A percentile compares a stretch with the other conserved stretches of the same genome.
These are phyloP conservation scores for Leptinotarsa defecta DNA, from an alignment of 1,140 invertebrate genomes.

Conservation along the genomic window DNA sequence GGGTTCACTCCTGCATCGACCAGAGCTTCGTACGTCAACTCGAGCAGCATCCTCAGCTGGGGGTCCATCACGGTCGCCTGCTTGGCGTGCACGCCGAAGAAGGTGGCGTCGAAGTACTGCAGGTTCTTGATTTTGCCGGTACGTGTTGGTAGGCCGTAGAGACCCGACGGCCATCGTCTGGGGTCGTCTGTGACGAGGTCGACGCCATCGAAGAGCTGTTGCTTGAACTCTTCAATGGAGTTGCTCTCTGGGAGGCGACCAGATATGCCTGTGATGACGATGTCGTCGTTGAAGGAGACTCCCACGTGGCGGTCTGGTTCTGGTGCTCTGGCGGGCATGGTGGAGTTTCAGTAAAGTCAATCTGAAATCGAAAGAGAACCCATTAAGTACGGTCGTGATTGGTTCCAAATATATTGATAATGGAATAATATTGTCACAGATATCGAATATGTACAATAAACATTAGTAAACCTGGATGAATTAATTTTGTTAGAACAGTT, in stretches of 20 bases:
- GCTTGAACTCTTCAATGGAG: slow-evolving; percentile 86
- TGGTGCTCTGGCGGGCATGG: slow-evolving; percentile 67
- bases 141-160: slow-evolving; percentile 82
- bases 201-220: slow-evolving; percentile 81
- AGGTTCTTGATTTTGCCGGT: slow-evolving; percentile 91
- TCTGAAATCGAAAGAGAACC: slow-evolving; percentile 13
- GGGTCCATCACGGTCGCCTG: slow-evolving; percentile 96
- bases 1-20: slow-evolving; percentile 92
- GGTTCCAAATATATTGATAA: too few species aligned
- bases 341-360: slow-evolving; percentile 33
- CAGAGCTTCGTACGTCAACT: slow-evolving; percentile 93
- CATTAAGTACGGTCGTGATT: too few species aligned
- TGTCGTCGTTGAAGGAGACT: slow-evolving; percentile 65
- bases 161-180: slow-evolving; percentile 75
- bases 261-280: slow-evolving; percentile 88
- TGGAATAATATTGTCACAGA: too few species aligned
- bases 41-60: slow-evolving; percentile 87
- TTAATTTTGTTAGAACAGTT: too few species aligned
- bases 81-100: slow-evolving; percentile 92
- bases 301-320: slow-evolving; percentile 54
- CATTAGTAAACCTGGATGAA: too few species aligned
- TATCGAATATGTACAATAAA: too few species aligned
- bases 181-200: slow-evolving; percentile 90
- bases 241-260: slow-evolving; percentile 87
- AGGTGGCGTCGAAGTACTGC: slow-evolving; percentile 85